phyloP scores from a whole-genome alignment of 1,140 invertebrate species.

The Drosophila truncata region DNA sequence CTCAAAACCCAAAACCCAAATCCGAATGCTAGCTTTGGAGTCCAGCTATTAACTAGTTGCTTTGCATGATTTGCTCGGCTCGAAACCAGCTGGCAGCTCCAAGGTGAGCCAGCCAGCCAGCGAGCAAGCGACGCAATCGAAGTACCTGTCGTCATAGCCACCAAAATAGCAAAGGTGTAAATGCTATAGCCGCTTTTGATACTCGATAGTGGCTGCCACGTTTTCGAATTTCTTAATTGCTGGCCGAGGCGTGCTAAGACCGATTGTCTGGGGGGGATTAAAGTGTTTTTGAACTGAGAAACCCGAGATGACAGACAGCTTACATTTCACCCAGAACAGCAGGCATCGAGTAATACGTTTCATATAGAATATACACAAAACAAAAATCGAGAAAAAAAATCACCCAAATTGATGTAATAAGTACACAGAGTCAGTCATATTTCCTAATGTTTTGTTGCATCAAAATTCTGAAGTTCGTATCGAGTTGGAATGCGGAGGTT shows the following conservation, averaged over 20 bases:
- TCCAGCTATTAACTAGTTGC: conserved; percentile 59
- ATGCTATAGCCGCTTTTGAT: conserved; percentile 51
- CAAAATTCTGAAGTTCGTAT: conserved; percentile 32
- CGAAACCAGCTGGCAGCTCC: conserved; percentile 58
- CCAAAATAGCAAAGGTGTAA: conserved; percentile 65
- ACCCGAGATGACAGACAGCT: not conserved
- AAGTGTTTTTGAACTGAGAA: not conserved
- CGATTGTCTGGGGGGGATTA: not conserved
- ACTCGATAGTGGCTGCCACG: conserved; percentile 42
- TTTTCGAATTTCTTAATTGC: conserved; percentile 60
- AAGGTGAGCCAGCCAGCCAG: conserved; percentile 68
- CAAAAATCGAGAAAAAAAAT: not conserved
- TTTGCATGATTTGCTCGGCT: conserved; percentile 65
- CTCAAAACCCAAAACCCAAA: conserved; percentile 13
- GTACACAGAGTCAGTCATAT: not conserved
- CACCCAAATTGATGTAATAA: conserved; percentile 25
- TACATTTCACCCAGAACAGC: conserved; percentile 16
- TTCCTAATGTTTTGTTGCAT: conserved; percentile 22
- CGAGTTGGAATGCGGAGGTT: conserved; percentile 36
- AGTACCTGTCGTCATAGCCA: conserved; percentile 64
- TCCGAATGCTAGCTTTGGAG: conserved; percentile 24
- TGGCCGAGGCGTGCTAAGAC: conserved; percentile 25
- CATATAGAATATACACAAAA: not conserved
- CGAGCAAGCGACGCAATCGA: conserved; percentile 53
- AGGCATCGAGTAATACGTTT: conserved; percentile 21